phyloP scores from a whole-genome alignment of 1,140 invertebrate genomes.

The Eumaeus atala region DNA sequence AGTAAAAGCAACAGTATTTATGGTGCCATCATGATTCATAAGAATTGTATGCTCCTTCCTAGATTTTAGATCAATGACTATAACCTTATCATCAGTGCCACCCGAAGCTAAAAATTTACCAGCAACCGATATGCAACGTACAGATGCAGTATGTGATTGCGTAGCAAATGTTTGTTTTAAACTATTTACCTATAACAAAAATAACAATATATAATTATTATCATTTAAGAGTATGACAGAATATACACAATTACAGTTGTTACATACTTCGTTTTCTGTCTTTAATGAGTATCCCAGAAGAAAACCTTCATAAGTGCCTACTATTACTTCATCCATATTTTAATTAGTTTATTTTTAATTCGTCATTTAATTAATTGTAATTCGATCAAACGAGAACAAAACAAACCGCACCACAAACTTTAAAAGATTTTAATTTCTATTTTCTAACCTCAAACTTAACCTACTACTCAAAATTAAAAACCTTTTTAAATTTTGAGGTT shows the following conservation, averaged over 20 bases:
- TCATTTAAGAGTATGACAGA: conserved; percentile 1
- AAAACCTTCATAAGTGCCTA: conserved; percentile 68
- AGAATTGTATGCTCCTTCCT: conserved; percentile 86
- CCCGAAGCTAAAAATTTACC: conserved; percentile 88
- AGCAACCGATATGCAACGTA: conserved; percentile 82
- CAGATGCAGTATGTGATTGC: conserved; percentile 87
- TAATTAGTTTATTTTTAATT: not conserved
- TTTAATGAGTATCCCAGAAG: conserved; percentile 57
- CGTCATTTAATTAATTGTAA: too few relatives aligned
- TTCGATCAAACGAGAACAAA: too few relatives aligned
- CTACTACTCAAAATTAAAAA: too few relatives aligned
- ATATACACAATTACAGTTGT: conserved; percentile 2
- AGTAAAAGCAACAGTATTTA: conserved; percentile 86
- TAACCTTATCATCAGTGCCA: conserved; percentile 91
- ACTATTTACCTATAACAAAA: conserved; percentile 56
- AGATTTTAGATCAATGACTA: conserved; percentile 87
- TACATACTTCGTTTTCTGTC: conserved; percentile 46
- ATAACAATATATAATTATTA: conserved; percentile 12
- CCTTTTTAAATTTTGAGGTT: too few relatives aligned
- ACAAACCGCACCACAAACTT: too few relatives aligned
- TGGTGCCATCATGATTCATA: conserved; percentile 87
- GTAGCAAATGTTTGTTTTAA: conserved; percentile 87
- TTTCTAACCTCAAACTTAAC: too few relatives aligned
- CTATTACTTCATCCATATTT: conserved; percentile 58
- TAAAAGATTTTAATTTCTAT: too few relatives aligned